Percentiles rank a stretch among this genome's conserved stretches.
phyloP scores from a whole-genome alignment of 2,113 vertebrate species.

The Cacatua alba region DNA sequence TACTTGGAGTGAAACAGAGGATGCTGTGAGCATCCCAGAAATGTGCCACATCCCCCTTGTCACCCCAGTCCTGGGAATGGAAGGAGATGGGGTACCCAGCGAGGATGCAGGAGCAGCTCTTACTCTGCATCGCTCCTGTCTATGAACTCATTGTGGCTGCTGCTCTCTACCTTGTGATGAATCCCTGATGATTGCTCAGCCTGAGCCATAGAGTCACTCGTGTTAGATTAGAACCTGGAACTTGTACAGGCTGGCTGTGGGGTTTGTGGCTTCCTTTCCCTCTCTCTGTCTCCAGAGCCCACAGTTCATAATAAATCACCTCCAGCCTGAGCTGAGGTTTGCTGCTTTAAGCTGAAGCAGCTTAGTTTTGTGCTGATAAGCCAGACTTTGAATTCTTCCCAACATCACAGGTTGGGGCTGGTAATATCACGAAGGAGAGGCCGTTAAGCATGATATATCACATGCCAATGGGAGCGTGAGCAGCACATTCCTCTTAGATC shows the following conservation, averaged over 20 bases:
- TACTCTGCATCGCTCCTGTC: neutral
- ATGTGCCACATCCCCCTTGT: fast-evolving
- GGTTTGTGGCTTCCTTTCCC: slow-evolving; percentile 52
- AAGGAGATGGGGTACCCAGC: neutral
- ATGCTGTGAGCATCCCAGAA: neutral
- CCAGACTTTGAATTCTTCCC: slow-evolving; percentile 58
- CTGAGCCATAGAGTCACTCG: neutral
- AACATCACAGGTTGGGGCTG: neutral
- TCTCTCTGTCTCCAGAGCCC: slow-evolving; percentile 35
- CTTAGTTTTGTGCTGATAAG: slow-evolving; percentile 65
- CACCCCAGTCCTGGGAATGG: neutral
- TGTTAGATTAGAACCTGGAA: slow-evolving; percentile 30
- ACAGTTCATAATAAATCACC: slow-evolving; percentile 43
- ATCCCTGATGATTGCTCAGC: slow-evolving; percentile 40
- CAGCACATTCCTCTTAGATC: neutral
- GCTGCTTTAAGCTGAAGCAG: slow-evolving; percentile 49
- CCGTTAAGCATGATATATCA: neutral
- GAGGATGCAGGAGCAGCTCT: neutral
- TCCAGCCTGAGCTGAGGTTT: slow-evolving; percentile 20
- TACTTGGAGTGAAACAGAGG: neutral
- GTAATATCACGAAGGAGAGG: neutral
- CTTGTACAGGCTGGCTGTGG: slow-evolving; percentile 39
- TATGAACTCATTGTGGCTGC: neutral
- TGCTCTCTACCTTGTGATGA: slow-evolving; percentile 3
- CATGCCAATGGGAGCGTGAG: neutral